These are phyloP conservation scores for Dynastes hyllus DNA, from an alignment of 2,888 invertebrate species.

Conservation along the genomic window DNA sequence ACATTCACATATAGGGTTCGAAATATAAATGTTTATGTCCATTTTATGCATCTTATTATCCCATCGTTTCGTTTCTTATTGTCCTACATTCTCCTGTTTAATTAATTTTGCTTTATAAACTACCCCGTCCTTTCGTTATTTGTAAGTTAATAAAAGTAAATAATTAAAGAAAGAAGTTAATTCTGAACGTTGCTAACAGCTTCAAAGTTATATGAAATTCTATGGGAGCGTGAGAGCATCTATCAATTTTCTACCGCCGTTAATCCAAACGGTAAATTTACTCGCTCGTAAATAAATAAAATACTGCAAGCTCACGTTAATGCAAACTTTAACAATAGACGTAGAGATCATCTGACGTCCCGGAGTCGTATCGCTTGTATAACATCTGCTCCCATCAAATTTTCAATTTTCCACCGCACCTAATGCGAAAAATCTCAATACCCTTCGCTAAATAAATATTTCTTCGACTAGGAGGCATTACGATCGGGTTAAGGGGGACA, in stretches of 20 bases:
- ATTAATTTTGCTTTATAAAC: no score
- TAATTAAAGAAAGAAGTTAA: no score
- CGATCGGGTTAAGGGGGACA: slow-evolving; percentile 43
- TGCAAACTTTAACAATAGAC: neutral
- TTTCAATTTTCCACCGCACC: slow-evolving; percentile 27
- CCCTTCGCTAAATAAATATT: slow-evolving; percentile 37
- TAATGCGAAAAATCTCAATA: slow-evolving; percentile 25
- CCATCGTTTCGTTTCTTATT: no score
- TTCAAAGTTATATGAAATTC: no score
- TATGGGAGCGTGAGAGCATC: no score
- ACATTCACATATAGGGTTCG: no score
- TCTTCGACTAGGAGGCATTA: slow-evolving; percentile 35
- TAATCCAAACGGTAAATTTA: neutral
- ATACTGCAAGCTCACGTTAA: neutral
- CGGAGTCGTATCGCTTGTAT: slow-evolving; percentile 2
- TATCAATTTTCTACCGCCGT: neutral
- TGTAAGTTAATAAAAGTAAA: no score
- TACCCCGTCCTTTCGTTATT: no score
- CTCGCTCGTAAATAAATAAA: neutral
- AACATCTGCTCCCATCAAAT: slow-evolving; percentile 18
- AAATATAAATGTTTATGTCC: no score
- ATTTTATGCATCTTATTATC: no score
- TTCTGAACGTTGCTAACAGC: no score
- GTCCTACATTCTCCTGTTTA: no score
- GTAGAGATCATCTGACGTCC: neutral